Evolutionary conservation across 2,113 vertebrate species (phyloP), one percentile per base, ranked within the genome.

Genomic region (Hydrolagus affinis): DNA sequence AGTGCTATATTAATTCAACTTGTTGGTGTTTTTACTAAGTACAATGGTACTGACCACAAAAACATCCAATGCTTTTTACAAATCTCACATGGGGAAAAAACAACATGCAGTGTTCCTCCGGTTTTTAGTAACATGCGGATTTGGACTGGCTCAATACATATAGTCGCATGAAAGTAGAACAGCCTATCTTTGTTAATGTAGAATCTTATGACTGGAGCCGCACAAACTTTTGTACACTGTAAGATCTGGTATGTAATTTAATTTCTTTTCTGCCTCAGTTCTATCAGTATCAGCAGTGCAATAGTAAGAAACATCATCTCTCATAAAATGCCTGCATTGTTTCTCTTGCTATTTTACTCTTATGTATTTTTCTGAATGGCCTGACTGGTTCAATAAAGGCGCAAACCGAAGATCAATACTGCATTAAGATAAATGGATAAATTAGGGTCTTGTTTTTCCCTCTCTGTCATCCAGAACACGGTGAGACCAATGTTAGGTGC

Each of bases 221-320:
- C 57, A 60, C 11, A 60, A 28, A 25, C 11, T 64, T 83, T 28
- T 64, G 57, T 15, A 25, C 60, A 66, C 75, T 60, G 8, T 78
- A 60, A 78, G 14, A 12, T 30, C 66, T 83, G n/a, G 66, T 83
- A 28, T 83, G 78, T 21, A 83, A 68, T n/a, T 66, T 25, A 44
- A 32, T 17, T 66, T 64, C 28, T 68, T 83, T 25, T 59, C 32
- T 30, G 62, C 9, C 8, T 14, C 62, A 19, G 59, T 66, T 7
- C 25, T 15, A 83, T 30, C 66, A 68, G 66, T 28, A 23, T 83
- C 64, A 10, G 66, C 30, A 32, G 10, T 68, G 4, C 15, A 68
- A 14, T 17, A 64, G 32, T 64, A 1, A 83, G 14, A 60, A 64
- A 30, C 3, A 25, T 68, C 30, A 30, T 68, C 32, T 66, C 8